Conservation (phyloP, 2,797 vertebrate species). For the Ambastaia sidthimunki region DNA sequence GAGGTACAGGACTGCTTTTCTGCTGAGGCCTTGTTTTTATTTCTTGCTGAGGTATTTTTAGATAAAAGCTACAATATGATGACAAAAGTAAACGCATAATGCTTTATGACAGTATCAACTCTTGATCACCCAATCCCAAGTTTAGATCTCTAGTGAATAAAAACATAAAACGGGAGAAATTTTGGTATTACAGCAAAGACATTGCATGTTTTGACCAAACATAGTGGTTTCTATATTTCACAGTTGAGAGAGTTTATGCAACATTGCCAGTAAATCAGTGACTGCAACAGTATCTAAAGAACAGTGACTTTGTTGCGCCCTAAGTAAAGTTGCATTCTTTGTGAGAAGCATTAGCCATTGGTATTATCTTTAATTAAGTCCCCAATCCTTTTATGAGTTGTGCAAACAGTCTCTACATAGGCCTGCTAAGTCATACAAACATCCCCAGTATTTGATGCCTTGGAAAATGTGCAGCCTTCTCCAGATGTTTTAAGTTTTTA, state of each 20-base stretch:
- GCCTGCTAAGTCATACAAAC: slow-evolving; percentile 80
- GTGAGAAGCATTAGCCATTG: slow-evolving; percentile 73
- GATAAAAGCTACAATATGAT: slow-evolving; percentile 78
- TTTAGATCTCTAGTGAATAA: slow-evolving; percentile 56
- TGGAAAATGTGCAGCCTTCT: slow-evolving; percentile 61
- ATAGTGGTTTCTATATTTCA: slow-evolving; percentile 48
- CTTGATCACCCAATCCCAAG: slow-evolving; percentile 65
- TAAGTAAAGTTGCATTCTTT: slow-evolving; percentile 70
- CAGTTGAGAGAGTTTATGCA: slow-evolving; percentile 62
- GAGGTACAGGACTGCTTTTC: slow-evolving; percentile 69
- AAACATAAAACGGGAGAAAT: neutral
- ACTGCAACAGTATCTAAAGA: slow-evolving; percentile 62
- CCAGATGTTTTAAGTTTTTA: slow-evolving; percentile 82
- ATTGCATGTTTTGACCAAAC: slow-evolving; percentile 20
- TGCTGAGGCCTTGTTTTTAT: slow-evolving; percentile 76
- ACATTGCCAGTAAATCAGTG: slow-evolving; percentile 51
- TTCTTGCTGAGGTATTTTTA: slow-evolving; percentile 81
- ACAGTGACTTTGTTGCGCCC: slow-evolving; percentile 71
- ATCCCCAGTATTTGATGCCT: slow-evolving; percentile 76
- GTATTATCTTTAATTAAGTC: slow-evolving; percentile 86
- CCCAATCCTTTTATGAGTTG: slow-evolving; percentile 78
- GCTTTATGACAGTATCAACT: slow-evolving; percentile 79
- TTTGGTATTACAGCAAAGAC: slow-evolving; percentile 7
- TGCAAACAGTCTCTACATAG: slow-evolving; percentile 80
- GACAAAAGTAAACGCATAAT: slow-evolving; percentile 78